A percentile compares a stretch with the other conserved stretches of the same genome.
These are phyloP conservation scores for Aurelia aurita complex sp. Pacific DNA, from an alignment of 30 jellyfish, hydroid and myxozoan genomes.

Conservation along the genomic window DNA sequence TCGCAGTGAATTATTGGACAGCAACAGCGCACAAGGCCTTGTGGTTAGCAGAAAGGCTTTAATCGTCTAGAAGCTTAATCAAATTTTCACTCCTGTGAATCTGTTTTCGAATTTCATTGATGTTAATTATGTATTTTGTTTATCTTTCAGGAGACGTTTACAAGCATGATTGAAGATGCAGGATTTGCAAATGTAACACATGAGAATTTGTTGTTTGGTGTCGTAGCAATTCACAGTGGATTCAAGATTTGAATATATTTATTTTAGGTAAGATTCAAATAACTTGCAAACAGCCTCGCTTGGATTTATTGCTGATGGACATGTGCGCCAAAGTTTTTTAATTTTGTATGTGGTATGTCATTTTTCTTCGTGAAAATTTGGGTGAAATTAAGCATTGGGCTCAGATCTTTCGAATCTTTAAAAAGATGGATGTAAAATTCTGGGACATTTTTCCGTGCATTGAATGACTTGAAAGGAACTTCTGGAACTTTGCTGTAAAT, in stretches of 20 bases:
- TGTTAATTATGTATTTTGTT: no score
- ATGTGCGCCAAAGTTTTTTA: neutral
- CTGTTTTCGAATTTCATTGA: neutral
- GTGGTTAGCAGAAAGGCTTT: neutral
- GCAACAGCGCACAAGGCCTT: no score
- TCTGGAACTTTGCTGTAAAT: no score
- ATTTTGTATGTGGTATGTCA: no score
- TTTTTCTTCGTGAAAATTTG: no score
- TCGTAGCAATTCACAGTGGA: slow-evolving; percentile 93
- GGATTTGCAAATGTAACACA: slow-evolving; percentile 82
- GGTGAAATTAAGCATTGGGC: no score
- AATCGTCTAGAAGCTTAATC: neutral
- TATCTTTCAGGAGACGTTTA: slow-evolving; percentile 64
- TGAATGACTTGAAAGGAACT: no score
- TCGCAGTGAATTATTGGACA: no score
- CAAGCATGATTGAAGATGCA: slow-evolving; percentile 85
- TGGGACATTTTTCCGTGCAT: no score
- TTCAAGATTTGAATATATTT: slow-evolving; percentile 64
- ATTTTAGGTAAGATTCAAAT: neutral
- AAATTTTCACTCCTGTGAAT: neutral
- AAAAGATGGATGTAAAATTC: no score
- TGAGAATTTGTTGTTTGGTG: slow-evolving; percentile 91
- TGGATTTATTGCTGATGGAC: neutral
- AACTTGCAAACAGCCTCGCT: neutral
- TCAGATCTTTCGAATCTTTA: no score